Percentiles rank a stretch among this genome's conserved stretches.
Conservation (phyloP, 2,113 vertebrate species). For the Gnathonemus longibarbis region DNA sequence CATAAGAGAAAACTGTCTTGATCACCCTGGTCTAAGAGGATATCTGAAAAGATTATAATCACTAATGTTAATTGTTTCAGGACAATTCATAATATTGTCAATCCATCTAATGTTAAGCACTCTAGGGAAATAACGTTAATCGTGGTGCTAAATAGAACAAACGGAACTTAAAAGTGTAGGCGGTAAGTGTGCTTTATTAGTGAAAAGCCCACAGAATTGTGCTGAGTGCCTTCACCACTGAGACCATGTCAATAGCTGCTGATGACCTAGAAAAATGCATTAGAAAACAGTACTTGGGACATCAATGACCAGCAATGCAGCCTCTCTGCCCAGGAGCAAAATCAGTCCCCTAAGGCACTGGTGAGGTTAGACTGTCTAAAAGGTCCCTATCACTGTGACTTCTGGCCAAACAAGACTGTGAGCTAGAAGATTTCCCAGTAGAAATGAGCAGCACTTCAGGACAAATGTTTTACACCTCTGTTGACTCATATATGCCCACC, state of each 20-base stretch:
- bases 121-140: background rate
- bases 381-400: background rate
- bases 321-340: background rate
- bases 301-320: background rate
- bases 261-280: background rate
- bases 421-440: constrained; percentile 1
- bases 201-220: background rate
- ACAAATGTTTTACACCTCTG: constrained; percentile 7
- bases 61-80: background rate
- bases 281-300: background rate
- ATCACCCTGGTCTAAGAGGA: background rate
- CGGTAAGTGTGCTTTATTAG: background rate
- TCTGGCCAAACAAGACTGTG: background rate
- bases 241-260: background rate
- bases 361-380: background rate
- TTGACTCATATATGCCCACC: background rate
- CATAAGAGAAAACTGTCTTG: background rate
- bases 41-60: background rate
- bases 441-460: background rate
- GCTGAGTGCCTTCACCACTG: background rate
- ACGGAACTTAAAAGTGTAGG: background rate
- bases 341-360: background rate
- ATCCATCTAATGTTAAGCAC: background rate
- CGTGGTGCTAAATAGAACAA: background rate
- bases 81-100: background rate